A percentile compares a stretch with the other conserved stretches of the same genome.
These are phyloP conservation scores for Galeopterus variegatus DNA, from an alignment of 2,113 vertebrate genomes.

Conservation along the genomic window DNA sequence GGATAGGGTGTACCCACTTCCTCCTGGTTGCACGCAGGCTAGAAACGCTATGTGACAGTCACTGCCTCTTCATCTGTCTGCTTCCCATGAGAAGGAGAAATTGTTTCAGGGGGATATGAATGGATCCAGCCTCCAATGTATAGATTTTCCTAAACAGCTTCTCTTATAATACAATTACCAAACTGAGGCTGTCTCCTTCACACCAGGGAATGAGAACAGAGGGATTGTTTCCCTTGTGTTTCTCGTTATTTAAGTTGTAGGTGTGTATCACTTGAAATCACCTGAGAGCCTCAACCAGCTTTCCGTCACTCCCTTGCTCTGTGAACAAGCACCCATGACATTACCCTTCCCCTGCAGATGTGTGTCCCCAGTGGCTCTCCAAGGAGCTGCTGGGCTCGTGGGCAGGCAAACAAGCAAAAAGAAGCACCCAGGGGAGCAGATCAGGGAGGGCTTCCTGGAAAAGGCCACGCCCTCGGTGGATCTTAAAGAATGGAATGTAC, in stretches of 20 bases:
- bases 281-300: background rate
- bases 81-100: background rate
- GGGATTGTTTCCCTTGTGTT: too few relatives aligned
- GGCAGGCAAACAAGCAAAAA: background rate
- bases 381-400: background rate
- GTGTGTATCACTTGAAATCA: background rate
- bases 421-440: background rate
- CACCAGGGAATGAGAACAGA: background rate
- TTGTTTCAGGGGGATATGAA: background rate
- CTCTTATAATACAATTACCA: background rate
- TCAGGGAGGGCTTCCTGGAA: background rate
- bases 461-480: background rate
- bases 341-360: background rate
- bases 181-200: background rate
- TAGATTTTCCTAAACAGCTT: background rate
- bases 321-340: background rate
- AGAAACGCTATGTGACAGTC: background rate
- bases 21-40: background rate
- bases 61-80: background rate
- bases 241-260: background rate
- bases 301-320: background rate
- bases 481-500: background rate
- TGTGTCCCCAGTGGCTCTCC: background rate
- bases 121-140: background rate
- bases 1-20: background rate